A percentile compares a stretch with the other conserved stretches of the same genome.
These are phyloP conservation scores for Lepidocyrtinus sp. DNA, from an alignment of 2,888 invertebrate genomes.

Conservation along the genomic window DNA sequence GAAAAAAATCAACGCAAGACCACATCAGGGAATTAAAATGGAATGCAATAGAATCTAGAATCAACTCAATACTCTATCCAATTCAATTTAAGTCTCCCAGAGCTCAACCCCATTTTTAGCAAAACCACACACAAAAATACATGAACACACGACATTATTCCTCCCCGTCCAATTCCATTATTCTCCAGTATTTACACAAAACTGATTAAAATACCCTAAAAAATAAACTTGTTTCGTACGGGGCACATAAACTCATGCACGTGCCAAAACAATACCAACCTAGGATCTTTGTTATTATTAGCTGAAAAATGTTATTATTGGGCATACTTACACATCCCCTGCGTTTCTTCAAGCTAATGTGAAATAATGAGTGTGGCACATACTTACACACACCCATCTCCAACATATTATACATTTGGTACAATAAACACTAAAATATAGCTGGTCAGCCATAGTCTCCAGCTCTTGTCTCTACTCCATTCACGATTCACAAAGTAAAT, in stretches of 20 bases:
- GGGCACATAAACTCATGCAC: slow-evolving; percentile 58
- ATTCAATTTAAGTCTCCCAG: no score
- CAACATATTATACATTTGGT: not conserved
- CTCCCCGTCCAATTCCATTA: slow-evolving; percentile 68
- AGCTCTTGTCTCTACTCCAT: slow-evolving; percentile 18
- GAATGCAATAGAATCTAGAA: no score
- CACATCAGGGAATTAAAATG: no score
- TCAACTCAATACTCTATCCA: no score
- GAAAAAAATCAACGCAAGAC: no score
- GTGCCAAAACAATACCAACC: slow-evolving; percentile 69
- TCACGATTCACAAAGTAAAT: slow-evolving; percentile 21
- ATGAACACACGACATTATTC: no score
- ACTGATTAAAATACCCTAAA: slow-evolving; percentile 70
- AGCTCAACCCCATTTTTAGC: no score
- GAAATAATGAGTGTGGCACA: not conserved
- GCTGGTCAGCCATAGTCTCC: not conserved
- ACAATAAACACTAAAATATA: not conserved
- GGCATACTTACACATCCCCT: not conserved
- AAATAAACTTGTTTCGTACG: no score
- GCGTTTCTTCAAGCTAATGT: not conserved
- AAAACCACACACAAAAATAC: slow-evolving; percentile 68
- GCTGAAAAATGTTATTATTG: slow-evolving; percentile 12
- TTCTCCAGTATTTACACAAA: slow-evolving; percentile 70
- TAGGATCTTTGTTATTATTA: slow-evolving; percentile 22
- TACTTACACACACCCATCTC: not conserved